phyloP scores from a whole-genome alignment of 2,888 invertebrate genomes.

The Cremastinae sp. region DNA sequence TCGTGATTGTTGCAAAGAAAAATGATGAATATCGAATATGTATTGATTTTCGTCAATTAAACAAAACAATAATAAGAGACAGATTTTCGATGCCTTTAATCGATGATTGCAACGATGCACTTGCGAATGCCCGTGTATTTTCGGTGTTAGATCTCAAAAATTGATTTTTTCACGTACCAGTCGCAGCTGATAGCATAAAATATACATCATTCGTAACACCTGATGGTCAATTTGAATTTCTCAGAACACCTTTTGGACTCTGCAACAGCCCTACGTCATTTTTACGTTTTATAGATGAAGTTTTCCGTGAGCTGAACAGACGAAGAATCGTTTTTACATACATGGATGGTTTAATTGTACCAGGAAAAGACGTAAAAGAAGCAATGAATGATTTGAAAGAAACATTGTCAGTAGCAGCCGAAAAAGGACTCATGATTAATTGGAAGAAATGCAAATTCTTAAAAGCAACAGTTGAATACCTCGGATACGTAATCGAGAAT shows the following conservation, averaged over 20 bases:
- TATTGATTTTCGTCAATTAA: conserved; percentile 76
- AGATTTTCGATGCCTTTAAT: conserved; percentile 61
- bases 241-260: conserved; percentile 55
- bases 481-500: conserved; percentile 69
- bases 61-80: conserved; percentile 69
- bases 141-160: conserved; percentile 61
- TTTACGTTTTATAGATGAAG: conserved; percentile 51
- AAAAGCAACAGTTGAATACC: no score
- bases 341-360: conserved; percentile 58
- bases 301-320: conserved; percentile 49
- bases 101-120: conserved; percentile 69
- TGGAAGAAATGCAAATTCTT: no score
- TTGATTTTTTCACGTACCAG: conserved; percentile 56
- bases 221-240: conserved; percentile 56
- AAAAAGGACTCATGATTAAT: no score
- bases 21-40: no score
- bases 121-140: conserved; percentile 55
- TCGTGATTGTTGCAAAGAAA: no score
- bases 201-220: conserved; percentile 54
- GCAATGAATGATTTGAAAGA: conserved; percentile 50
- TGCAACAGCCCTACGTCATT: conserved; percentile 55
- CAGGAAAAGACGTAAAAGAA: conserved; percentile 48
- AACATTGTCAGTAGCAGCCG: no score
- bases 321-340: conserved; percentile 47
- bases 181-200: conserved; percentile 51